Evolutionary conservation across 2,113 vertebrate genomes (phyloP).

Genomic region (Cryptomyrus ogoouensis): DNA sequence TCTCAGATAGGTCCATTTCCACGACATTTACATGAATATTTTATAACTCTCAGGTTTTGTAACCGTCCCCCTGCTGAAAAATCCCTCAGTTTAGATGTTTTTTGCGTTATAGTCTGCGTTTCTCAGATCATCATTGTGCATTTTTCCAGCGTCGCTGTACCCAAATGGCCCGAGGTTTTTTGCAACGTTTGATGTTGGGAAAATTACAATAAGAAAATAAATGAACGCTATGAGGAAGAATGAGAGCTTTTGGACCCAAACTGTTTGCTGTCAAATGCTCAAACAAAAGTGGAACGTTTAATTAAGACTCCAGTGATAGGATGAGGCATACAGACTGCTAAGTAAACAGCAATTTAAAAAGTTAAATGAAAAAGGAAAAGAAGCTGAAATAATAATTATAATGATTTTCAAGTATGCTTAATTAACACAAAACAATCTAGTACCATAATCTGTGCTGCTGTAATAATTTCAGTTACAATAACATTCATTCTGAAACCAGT

Average conservation of each 20-base stretch:
- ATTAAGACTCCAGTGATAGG: not conserved
- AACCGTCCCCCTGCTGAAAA: not conserved
- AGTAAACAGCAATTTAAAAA: conserved; percentile 2
- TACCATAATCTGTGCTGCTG: not conserved
- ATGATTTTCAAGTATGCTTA: not conserved
- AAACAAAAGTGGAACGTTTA: not conserved
- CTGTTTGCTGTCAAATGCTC: not conserved
- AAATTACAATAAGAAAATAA: not conserved
- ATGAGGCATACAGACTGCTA: not conserved
- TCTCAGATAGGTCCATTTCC: not conserved
- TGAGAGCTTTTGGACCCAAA: not conserved
- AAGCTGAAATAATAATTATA: not conserved
- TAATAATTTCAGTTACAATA: not conserved
- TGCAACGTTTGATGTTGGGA: not conserved
- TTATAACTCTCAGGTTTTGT: not conserved
- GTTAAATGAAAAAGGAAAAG: not conserved
- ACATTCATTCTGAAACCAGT: not conserved
- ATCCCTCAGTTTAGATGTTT: not conserved
- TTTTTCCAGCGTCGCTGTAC: not conserved
- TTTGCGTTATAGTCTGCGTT: not conserved
- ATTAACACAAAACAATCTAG: not conserved
- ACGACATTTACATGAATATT: not conserved
- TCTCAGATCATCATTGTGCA: not conserved
- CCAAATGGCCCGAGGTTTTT: not conserved
- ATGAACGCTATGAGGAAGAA: not conserved